phyloP scores from a whole-genome alignment of 2,888 invertebrate species.

The Caenorhabditis angaria region DNA sequence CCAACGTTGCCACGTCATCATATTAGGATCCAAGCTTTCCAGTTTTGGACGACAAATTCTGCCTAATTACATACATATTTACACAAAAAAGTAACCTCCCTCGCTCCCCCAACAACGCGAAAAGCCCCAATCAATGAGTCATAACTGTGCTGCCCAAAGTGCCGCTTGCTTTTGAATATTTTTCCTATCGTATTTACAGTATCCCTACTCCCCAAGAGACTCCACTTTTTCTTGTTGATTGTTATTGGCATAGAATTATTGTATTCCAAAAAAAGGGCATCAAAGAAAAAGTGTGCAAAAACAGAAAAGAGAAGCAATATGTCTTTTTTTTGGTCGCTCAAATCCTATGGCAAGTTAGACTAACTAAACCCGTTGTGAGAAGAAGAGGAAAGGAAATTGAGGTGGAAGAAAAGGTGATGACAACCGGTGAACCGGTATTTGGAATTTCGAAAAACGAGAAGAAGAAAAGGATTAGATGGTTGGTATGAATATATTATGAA shows the following conservation, averaged over 20 bases:
- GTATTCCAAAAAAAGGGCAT: neutral
- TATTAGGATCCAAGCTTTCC: no score
- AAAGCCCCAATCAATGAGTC: neutral
- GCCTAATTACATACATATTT: neutral
- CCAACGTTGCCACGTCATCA: no score
- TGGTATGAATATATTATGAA: no score
- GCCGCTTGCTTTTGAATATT: neutral
- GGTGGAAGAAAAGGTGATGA: neutral
- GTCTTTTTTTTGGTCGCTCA: no score
- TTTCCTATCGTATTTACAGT: neutral
- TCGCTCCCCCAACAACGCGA: neutral
- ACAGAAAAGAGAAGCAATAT: neutral
- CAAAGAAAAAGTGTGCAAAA: neutral
- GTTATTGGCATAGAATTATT: no score
- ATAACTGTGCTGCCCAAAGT: neutral
- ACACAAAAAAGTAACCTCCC: no score
- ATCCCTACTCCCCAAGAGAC: no score
- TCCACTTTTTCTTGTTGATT: no score
- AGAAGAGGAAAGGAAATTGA: no score
- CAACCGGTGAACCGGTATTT: constrained; percentile 1
- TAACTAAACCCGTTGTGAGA: constrained; percentile 1
- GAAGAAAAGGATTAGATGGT: neutral
- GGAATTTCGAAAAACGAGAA: neutral
- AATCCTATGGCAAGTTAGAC: no score
- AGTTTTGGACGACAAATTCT: no score